Percentiles rank a stretch among this genome's conserved stretches.
phyloP scores from a whole-genome alignment of 2,888 invertebrate genomes.

The Calameuta idolon region DNA sequence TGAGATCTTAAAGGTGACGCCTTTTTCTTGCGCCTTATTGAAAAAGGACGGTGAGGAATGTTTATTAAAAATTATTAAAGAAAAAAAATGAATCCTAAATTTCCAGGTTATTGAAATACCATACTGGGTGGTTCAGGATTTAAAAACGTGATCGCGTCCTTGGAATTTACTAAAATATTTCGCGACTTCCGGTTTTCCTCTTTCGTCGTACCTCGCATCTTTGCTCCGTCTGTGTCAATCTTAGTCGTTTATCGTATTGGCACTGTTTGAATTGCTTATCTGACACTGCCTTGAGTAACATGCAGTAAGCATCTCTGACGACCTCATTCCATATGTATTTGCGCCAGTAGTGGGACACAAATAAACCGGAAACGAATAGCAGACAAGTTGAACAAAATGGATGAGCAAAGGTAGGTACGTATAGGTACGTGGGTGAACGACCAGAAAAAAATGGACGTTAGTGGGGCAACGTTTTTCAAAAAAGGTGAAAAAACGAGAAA shows the following conservation, averaged over 20 bases:
- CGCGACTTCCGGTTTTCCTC: slow-evolving; percentile 14
- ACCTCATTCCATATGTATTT: slow-evolving; percentile 18
- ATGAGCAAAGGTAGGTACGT: neutral
- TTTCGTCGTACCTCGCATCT: neutral
- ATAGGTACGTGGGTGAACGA: neutral
- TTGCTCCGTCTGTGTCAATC: slow-evolving; percentile 12
- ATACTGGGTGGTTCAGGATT: slow-evolving; percentile 19
- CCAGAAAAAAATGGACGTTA: neutral
- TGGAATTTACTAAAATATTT: slow-evolving; percentile 38
- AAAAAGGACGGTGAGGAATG: too few relatives aligned
- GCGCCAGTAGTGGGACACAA: slow-evolving; percentile 1
- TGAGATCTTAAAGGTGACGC: too few relatives aligned
- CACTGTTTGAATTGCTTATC: neutral
- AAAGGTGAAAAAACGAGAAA: slow-evolving; percentile 17
- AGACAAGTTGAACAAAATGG: neutral
- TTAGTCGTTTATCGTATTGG: slow-evolving; percentile 5
- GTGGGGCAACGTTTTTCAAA: neutral
- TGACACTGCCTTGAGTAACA: neutral
- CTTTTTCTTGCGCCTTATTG: too few relatives aligned
- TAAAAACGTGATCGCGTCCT: slow-evolving; percentile 35
- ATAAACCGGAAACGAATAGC: neutral
- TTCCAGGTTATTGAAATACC: slow-evolving; percentile 39
- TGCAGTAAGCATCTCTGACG: neutral
- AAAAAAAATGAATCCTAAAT: slow-evolving; percentile 9
- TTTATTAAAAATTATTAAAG: too few relatives aligned